Evolutionary conservation across 1,140 invertebrate species (phyloP).

Genomic region (Pemphigus obesinymphae): DNA sequence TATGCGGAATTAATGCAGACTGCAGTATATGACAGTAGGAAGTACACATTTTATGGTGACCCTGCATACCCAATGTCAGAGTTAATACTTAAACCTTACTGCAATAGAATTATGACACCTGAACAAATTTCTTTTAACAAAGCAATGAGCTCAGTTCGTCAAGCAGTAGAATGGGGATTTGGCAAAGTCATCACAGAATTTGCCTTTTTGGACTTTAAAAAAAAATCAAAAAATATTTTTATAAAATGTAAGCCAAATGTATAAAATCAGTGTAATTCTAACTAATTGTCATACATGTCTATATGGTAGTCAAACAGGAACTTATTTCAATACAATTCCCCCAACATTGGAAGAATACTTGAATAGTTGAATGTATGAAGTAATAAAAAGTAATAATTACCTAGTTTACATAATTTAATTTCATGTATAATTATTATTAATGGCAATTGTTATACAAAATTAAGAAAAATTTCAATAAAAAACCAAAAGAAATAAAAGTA

Average conservation of each 20-base stretch:
- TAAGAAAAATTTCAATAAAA: neutral
- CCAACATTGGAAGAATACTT: neutral
- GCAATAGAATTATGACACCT: neutral
- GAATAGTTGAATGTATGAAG: too few relatives aligned
- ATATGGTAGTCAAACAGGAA: neutral
- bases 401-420: neutral
- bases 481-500: neutral
- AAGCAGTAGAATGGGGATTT: neutral
- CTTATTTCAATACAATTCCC: neutral
- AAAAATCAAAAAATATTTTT: neutral
- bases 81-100: neutral
- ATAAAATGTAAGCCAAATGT: neutral
- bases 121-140: neutral
- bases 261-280: neutral
- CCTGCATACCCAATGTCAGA: neutral
- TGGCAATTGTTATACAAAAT: neutral
- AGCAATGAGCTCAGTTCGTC: neutral
- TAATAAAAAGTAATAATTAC: neutral
- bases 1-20: neutral
- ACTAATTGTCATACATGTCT: neutral
- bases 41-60: neutral
- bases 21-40: neutral
- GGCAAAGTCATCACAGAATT: neutral
- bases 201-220: neutral
- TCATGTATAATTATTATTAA: neutral